Base-by-base conservation (phyloP, 2,888 invertebrate genomes). In the Mesorhabditis sp. region DNA sequence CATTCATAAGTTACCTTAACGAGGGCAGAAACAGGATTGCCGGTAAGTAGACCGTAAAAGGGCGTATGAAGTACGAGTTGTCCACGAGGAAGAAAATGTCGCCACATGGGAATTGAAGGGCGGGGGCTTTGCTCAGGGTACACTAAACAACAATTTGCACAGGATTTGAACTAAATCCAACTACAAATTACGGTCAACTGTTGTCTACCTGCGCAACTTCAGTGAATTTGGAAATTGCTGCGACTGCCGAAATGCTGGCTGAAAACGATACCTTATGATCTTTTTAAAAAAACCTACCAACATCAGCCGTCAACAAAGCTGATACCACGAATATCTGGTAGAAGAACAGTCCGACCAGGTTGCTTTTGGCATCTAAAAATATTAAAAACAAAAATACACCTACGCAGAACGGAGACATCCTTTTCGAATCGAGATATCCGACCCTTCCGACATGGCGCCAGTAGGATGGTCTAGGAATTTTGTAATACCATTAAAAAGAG, bases 221-320 rank as follows among this genome's bases (percentile, higher is more conserved):
- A 50, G 58, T 50, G 58, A 50, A 50, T 50, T 50, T 50, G 7
- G 58, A 13, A 10, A 50, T 13, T 50, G 58, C 58, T n/a, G 58
- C 58, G n/a, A 50, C 58, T 50, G n/a, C 58, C 58, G n/a, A n/a
- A 50, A 50, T 50, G n/a, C 58, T 50, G 58, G 28, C n/a, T 50
- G 58, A 10, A 50, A 50, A n/a, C 7, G 58, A 50, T 13, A 50
- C 58, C 2, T 28, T 28, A 50, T 13, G n/a, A 50, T 13, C 58
- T 50, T 10, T 50, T 50, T 1, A 10, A 10, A 50, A 50, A 50
- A 50, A 13, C 58, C 7, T 13, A 50, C 58, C 58, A 13, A 50
- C n/a, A 50, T 50, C 58, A n/a, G n/a, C 7, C 7, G n/a, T n/a
- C 10, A 50, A 13, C 10, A 50, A 50, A 13, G 58, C 10, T 50